Percentiles rank a stretch among this genome's conserved stretches.
These are phyloP conservation scores for Antechinus flavipes DNA, from an alignment of 2,113 vertebrate genomes.

Conservation along the genomic window DNA sequence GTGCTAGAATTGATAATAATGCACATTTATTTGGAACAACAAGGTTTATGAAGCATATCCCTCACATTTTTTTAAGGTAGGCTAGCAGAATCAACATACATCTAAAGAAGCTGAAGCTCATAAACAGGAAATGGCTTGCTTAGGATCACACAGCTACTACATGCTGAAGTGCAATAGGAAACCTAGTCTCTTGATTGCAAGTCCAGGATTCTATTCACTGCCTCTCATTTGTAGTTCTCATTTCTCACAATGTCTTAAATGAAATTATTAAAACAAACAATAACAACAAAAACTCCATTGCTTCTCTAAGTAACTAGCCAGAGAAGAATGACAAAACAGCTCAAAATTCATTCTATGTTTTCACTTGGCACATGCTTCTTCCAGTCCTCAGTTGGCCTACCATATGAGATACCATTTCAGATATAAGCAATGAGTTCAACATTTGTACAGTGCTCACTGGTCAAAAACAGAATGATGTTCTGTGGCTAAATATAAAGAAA, in stretches of 20 bases:
- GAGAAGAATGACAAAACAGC: background rate
- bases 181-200: background rate
- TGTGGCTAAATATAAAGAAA: conserved; percentile 23
- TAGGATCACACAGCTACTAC: background rate
- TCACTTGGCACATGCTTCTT: background rate
- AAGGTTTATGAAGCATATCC: background rate
- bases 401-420: background rate
- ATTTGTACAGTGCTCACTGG: background rate
- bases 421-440: background rate
- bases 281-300: background rate
- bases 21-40: background rate
- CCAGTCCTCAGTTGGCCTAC: background rate
- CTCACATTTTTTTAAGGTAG: background rate
- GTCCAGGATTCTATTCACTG: background rate
- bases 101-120: background rate
- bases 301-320: conserved; percentile 3
- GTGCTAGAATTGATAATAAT: background rate
- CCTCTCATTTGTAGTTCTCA: background rate
- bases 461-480: background rate
- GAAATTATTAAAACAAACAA: background rate
- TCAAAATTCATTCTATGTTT: conserved; percentile 31
- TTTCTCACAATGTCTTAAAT: background rate
- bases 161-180: background rate
- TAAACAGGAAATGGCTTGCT: background rate
- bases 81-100: background rate